Base-by-base conservation (phyloP, 2,888 invertebrate species). In the Ctenicera cuprea region DNA sequence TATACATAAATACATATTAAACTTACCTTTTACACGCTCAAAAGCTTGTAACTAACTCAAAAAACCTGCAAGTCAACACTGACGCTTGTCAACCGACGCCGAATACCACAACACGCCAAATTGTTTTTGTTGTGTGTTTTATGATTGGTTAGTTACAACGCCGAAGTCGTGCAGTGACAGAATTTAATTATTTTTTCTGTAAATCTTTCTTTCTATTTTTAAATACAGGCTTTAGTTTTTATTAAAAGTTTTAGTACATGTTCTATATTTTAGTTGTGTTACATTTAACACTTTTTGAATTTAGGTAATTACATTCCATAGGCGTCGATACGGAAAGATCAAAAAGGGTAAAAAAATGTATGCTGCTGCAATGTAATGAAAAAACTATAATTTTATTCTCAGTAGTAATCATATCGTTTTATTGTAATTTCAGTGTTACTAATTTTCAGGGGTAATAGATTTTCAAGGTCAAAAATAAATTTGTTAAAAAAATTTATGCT, bases 21-120 rank as follows among this genome's bases (percentile, higher is more conserved):
- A 66, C 54, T 66, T 54, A 66, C 68, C 33, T 59, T 61, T 68
- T 26, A 67, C 9, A 20, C 20, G 9, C 59, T 8, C 9, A 45
- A 33, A 59, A 12, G 45, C 9, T 54, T 57, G 8, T 11, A 30
- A 68, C 9, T 16, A 16, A 43, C 9, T 14, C 5, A 48, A 22
- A n/a, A 30, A 59, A 26, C 11, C 9, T 41, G 57, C 48, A 69
- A 61, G 59, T 50, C 11, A 3, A 54, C 71, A 73, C 71, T 67
- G 75, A 75, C 73, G 75, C 75, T 71, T 12, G 20, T 61, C 52
- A 73, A 71, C 52, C 66, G 75, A 77, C 77, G 77, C 77, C 69
- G 63, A 65, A 43, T 59, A 66, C 52, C 69, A 69, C 59, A 73
- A 66, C 73, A 73, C 77, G 69, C 77, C 69, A 74, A 70, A 73